Percentiles rank a stretch among this genome's conserved stretches.
Evolutionary conservation across 2,113 vertebrate genomes (phyloP).

Genomic region (Petromus typicus): DNA sequence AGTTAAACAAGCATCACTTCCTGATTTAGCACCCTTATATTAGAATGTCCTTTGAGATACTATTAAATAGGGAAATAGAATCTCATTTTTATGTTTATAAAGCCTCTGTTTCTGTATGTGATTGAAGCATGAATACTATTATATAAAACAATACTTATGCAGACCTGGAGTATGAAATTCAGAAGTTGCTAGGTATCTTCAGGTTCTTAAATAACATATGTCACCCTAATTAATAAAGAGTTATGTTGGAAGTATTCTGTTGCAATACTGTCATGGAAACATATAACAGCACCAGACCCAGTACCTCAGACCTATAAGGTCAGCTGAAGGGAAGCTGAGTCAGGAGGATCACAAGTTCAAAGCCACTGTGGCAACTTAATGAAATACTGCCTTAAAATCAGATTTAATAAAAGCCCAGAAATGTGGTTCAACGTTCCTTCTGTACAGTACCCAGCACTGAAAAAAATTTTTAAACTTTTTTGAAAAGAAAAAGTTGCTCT

Average conservation of each 20-base stretch:
- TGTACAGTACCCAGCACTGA: not conserved
- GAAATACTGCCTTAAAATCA: not conserved
- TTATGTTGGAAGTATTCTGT: not conserved
- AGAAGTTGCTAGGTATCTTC: not conserved
- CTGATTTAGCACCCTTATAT: not conserved
- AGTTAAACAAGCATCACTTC: not conserved
- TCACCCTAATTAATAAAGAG: not conserved
- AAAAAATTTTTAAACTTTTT: not conserved
- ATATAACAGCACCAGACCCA: not conserved
- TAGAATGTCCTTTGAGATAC: not conserved
- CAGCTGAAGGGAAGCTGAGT: not conserved
- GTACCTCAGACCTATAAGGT: not conserved
- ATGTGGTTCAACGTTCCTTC: not conserved
- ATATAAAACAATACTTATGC: not conserved
- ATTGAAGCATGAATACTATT: not conserved
- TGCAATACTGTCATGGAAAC: not conserved
- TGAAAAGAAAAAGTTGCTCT: no score
- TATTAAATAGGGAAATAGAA: not conserved
- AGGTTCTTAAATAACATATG: not conserved
- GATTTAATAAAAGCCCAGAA: not conserved
- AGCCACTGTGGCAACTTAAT: not conserved
- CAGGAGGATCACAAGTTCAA: not conserved
- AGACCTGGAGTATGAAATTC: not conserved
- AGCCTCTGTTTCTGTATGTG: not conserved
- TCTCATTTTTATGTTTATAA: not conserved